Evolutionary conservation across 2,888 invertebrate genomes (phyloP).

Genomic region (Latrodectus elegans): DNA sequence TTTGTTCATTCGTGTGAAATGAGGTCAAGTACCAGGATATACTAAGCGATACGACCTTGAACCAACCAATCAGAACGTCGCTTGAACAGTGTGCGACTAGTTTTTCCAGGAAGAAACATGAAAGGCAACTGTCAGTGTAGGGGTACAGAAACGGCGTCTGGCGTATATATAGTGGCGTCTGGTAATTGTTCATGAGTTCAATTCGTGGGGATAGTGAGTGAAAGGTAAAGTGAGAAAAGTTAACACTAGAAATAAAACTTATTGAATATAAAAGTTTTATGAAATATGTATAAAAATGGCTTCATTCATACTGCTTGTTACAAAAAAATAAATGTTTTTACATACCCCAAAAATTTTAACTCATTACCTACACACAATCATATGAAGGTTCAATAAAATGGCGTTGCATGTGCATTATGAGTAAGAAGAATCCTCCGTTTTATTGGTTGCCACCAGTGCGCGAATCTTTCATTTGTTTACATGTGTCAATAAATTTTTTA

Average conservation of each 20-base stretch:
- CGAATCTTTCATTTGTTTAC: background rate
- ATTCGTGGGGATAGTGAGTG: background rate
- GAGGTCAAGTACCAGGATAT: background rate
- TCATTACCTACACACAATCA: too few species aligned
- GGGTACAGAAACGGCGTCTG: background rate
- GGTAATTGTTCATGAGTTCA: background rate
- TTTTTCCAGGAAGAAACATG: background rate
- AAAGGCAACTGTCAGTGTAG: background rate
- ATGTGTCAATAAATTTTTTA: background rate
- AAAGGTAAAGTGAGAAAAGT: background rate
- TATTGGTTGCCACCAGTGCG: background rate
- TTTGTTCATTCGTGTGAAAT: background rate
- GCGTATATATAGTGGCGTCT: background rate
- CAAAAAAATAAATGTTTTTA: too few species aligned
- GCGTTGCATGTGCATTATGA: background rate
- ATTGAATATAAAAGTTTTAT: background rate
- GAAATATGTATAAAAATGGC: background rate
- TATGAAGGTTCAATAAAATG: too few species aligned
- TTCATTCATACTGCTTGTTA: background rate
- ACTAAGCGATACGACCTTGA: constrained; percentile 5
- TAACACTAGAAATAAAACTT: background rate
- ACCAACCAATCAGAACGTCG: background rate
- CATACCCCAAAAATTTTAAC: too few species aligned
- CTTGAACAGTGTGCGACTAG: background rate
- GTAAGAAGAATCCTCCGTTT: background rate